Percentiles rank a stretch among this genome's conserved stretches.
Conservation (phyloP, 2,888 invertebrate species). For the Tethea ocularis region DNA sequence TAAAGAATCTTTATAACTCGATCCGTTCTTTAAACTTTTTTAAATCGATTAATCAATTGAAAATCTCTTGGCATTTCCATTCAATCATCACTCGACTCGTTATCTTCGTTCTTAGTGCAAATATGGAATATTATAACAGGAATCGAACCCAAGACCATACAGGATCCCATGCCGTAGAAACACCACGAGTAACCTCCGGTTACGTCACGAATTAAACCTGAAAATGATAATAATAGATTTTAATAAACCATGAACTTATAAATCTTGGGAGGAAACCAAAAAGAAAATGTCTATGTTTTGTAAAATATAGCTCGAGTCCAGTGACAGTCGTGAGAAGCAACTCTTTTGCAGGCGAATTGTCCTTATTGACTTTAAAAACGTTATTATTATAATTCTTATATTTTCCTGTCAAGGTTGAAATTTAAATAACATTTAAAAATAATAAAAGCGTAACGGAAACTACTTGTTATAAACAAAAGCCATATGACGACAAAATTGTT, state of each 20-base stretch:
- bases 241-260: constrained; percentile 36
- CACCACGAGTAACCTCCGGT: constrained; percentile 89
- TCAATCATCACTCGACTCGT: constrained; percentile 70
- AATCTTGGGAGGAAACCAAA: too few relatives aligned
- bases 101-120: constrained; percentile 68
- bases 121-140: constrained; percentile 83
- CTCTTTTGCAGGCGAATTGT: too few relatives aligned
- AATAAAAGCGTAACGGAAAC: too few relatives aligned
- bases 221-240: constrained; percentile 23
- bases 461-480: too few relatives aligned
- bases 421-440: too few relatives aligned
- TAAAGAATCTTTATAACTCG: neutral
- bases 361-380: too few relatives aligned
- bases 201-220: constrained; percentile 86
- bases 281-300: too few relatives aligned
- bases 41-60: neutral
- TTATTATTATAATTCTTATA: too few relatives aligned
- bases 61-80: constrained; percentile 7
- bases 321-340: too few relatives aligned
- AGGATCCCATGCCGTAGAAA: constrained; percentile 90
- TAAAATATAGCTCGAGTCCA: too few relatives aligned
- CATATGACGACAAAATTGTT: too few relatives aligned
- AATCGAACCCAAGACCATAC: constrained; percentile 88
- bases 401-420: too few relatives aligned
- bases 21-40: neutral